These are phyloP conservation scores for Myzus persicae DNA, from an alignment of 1,140 invertebrate species.

Conservation along the genomic window DNA sequence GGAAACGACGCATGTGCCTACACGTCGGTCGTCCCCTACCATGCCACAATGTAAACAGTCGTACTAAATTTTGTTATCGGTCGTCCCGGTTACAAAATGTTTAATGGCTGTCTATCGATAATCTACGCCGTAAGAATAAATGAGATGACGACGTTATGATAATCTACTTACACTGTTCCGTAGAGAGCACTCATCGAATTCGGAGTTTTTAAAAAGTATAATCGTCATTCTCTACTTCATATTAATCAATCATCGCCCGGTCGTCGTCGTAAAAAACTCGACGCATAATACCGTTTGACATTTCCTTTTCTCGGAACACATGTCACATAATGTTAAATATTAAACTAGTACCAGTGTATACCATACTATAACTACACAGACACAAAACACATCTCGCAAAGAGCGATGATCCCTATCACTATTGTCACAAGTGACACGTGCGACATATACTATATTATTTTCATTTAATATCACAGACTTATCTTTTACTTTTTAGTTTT, in stretches of 20 bases:
- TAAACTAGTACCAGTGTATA: not conserved
- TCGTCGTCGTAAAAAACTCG: not conserved
- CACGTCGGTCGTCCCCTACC: not conserved
- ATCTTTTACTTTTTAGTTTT: not conserved
- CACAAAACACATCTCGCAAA: not conserved
- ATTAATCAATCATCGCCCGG: not conserved
- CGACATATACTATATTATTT: too few relatives aligned
- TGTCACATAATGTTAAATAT: not conserved
- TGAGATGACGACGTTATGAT: not conserved
- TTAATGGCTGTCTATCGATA: not conserved
- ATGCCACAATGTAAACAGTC: not conserved
- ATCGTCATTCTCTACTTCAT: not conserved
- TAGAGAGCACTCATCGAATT: not conserved
- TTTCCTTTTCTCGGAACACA: not conserved
- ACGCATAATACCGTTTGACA: not conserved
- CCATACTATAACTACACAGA: too few relatives aligned
- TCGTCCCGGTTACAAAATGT: not conserved
- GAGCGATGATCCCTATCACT: not conserved
- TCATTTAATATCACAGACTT: not conserved
- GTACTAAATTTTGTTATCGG: not conserved
- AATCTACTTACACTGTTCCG: not conserved
- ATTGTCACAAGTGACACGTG: not conserved
- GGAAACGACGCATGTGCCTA: not conserved
- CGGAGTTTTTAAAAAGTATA: not conserved
- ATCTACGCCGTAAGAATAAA: not conserved